Evolutionary conservation across 2,797 vertebrate genomes (phyloP), one percentile per base, ranked within the genome.

Genomic region (Intellagama lesueurii): DNA sequence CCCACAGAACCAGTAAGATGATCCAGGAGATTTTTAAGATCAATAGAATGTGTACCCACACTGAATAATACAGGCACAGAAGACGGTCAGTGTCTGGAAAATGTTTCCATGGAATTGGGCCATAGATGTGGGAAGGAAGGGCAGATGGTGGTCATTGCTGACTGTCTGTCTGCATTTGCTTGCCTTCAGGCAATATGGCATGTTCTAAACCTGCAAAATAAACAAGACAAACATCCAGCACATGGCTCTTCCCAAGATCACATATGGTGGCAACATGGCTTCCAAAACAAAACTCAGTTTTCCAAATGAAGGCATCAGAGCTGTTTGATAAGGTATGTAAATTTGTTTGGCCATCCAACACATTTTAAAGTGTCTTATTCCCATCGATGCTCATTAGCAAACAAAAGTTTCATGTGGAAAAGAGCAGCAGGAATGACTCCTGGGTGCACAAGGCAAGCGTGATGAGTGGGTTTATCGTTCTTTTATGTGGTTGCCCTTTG

Each of bases 341-440:
- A 95, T 94, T 87, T 94, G 86, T 88, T 93, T 91, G 93, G 85
- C 66, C 92, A 93, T 92, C 82, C 93, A 19, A 86, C 91, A 94
- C 64, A 88, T 90, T 90, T 84, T 52, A 92, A 80, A 93, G 92
- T 84, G 93, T 82, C 64, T 94, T 94, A 79, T 95, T 96, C 93
- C 91, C 93, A 92, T 73, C 86, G 93, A 94, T 93, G 92, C 88
- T 95, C 94, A 96, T 95, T 95, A 93, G 92, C 79, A 93, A 94
- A 89, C 90, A 93, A 92, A 91, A 88, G 70, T 92, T 77, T 83
- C 90, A 44, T 93, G 91, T 92, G 93, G 30, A 60, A 60, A 70
- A 49, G 49, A 88, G 64, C 8, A 4, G 60, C 72, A 77, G 47
- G 72, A 92, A 94, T 81, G 90, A 91, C 83, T 94, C 91, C 92